These are phyloP conservation scores for Leptinotarsa undecemlineata DNA, from an alignment of 1,140 invertebrate species.

Conservation along the genomic window DNA sequence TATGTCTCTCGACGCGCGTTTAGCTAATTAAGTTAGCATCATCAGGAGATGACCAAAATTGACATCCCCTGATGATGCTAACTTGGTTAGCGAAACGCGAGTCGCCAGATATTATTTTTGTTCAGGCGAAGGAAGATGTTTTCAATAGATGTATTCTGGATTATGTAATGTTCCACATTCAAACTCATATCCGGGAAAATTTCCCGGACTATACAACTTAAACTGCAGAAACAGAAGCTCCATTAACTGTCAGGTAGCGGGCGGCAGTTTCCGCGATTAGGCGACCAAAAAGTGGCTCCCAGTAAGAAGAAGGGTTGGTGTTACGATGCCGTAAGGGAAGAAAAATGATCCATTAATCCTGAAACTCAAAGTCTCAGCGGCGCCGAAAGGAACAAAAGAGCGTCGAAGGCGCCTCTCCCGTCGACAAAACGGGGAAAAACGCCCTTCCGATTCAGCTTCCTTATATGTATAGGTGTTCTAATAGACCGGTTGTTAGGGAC, in stretches of 20 bases:
- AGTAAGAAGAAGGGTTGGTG: slow-evolving; percentile 29
- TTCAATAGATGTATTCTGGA: too few relatives aligned
- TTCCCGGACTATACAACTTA: background rate
- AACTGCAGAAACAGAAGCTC: background rate
- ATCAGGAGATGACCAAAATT: too few relatives aligned
- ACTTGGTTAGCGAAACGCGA: too few relatives aligned
- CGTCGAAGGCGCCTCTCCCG: slow-evolving; percentile 29
- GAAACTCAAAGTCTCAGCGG: slow-evolving; percentile 35
- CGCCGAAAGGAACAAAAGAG: slow-evolving; percentile 36
- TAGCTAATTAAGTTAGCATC: too few relatives aligned
- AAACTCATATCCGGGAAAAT: background rate
- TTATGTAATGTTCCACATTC: too few relatives aligned
- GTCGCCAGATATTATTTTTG: too few relatives aligned
- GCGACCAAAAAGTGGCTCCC: slow-evolving; percentile 12
- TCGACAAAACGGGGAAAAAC: slow-evolving; percentile 20
- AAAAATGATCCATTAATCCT: slow-evolving; percentile 37
- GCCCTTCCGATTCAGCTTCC: background rate
- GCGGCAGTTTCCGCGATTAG: background rate
- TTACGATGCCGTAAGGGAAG: slow-evolving; percentile 31
- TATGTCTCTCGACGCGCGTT: too few relatives aligned
- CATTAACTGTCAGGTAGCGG: slow-evolving; percentile 1
- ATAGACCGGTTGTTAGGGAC: background rate
- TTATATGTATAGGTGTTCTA: background rate
- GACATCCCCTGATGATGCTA: too few relatives aligned
- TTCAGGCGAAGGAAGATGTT: too few relatives aligned